Evolutionary conservation across 1,140 invertebrate species (phyloP), one percentile per base, ranked within the genome.

Genomic region (Sarcophaga bullata): DNA sequence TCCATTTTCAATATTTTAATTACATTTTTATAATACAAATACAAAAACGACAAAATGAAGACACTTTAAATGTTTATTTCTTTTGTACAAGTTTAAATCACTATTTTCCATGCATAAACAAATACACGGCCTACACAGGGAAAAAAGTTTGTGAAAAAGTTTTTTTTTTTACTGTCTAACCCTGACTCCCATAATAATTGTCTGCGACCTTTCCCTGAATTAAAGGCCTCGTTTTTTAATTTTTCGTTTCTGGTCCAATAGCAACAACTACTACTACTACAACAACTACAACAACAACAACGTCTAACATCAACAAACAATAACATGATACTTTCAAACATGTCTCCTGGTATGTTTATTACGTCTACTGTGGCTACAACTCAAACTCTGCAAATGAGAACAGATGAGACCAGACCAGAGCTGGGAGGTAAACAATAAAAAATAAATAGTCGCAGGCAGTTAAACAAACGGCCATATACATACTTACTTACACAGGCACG

Each of bases 301-400:
- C 50, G 9, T 19, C 54, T 62, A 68, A 68, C 62, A 8, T 68
- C 15, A 68, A 25, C 62, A 68, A 68, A 68, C 62, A 68, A 68
- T n/a, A 68, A 68, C 62, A 68, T 68, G 62, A 68, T 68, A 68
- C 62, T 25, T 19, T 25, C 62, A 68, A 68, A 68, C 62, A 68
- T 68, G 62, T 68, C 62, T 68, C 62, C n/a, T 25, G 62, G 62
- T 68, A 68, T 68, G 62, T 68, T 68, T 68, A 68, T 68, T 68
- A 68, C 62, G 62, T 68, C 62, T 68, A 10, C 62, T 68, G 62
- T 68, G 62, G 62, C 62, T 68, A 25, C 1, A 68, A 68, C 62
- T 25, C 62, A 68, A 25, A 68, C 62, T 68, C 5, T 19, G 19
- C 54, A 1, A 62, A 5, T 0, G 3, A 25, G 6, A 19, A 25